Conservation (phyloP, 2,797 vertebrate genomes). For the Myripristis murdjan region DNA sequence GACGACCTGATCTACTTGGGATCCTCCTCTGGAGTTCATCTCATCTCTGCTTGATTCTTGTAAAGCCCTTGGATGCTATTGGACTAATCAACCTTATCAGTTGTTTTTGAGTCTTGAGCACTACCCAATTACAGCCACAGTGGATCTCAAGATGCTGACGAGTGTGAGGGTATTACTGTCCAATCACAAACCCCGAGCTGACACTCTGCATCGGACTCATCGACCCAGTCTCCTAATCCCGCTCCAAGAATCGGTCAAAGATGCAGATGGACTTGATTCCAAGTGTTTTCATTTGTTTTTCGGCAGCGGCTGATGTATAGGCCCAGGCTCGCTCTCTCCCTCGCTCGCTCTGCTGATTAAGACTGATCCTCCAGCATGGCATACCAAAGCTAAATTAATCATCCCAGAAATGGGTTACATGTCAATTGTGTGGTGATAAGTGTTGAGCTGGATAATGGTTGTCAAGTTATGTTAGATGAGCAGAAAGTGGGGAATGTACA, state of each 20-base stretch:
- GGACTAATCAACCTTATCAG: constrained; percentile 79
- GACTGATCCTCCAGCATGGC: constrained; percentile 72
- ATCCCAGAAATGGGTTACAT: constrained; percentile 77
- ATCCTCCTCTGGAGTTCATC: constrained; percentile 18
- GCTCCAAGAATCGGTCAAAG: constrained; percentile 61
- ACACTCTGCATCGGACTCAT: constrained; percentile 58
- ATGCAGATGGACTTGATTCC: constrained; percentile 78
- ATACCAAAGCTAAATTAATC: constrained; percentile 77
- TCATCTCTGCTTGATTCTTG: constrained; percentile 33
- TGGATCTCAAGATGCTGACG: constrained; percentile 73
- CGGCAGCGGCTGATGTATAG: constrained; percentile 53
- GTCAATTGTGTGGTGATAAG: constrained; percentile 77
- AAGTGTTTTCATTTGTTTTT: constrained; percentile 76
- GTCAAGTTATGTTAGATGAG: constrained; percentile 67
- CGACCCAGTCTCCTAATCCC: constrained; percentile 73
- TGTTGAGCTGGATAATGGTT: constrained; percentile 70
- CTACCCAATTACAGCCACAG: constrained; percentile 76
- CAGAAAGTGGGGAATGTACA: constrained; percentile 50
- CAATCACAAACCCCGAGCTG: constrained; percentile 65
- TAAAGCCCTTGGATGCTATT: constrained; percentile 38
- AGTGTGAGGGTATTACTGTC: constrained; percentile 74
- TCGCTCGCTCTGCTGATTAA: constrained; percentile 69
- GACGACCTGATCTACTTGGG: constrained; percentile 33
- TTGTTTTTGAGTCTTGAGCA: constrained; percentile 64
- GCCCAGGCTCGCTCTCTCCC: constrained; percentile 11